phyloP scores from a whole-genome alignment of 1,140 invertebrate species.

The Drosophila orosa region DNA sequence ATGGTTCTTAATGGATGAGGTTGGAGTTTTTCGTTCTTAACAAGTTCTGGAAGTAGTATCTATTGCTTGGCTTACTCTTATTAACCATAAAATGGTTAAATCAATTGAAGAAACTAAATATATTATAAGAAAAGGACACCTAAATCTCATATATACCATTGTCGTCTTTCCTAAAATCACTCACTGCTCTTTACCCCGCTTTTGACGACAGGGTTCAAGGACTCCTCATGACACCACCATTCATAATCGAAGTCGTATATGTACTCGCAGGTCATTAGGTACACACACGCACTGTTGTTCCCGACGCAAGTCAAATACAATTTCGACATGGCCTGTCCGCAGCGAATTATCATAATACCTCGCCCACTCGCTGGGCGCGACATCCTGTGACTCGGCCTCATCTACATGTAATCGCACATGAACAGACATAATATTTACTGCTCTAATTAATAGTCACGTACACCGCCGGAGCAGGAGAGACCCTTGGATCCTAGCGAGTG shows the following conservation, averaged over 20 bases:
- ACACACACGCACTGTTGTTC: constrained; percentile 34
- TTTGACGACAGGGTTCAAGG: constrained; percentile 14
- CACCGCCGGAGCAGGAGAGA: constrained; percentile 11
- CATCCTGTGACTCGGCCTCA: not conserved
- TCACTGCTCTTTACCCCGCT: not conserved
- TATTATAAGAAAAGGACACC: not conserved
- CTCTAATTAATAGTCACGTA: constrained; percentile 64
- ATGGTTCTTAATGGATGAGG: too few species aligned
- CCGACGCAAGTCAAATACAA: constrained; percentile 47
- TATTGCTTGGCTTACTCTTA: too few species aligned
- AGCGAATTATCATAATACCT: constrained; percentile 58
- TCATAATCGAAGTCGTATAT: constrained; percentile 17
- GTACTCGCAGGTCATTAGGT: constrained; percentile 9
- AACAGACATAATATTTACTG: constrained; percentile 66
- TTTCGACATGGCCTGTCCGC: constrained; percentile 51
- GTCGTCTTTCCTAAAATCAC: not conserved
- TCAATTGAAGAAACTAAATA: not conserved
- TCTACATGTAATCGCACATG: constrained; percentile 49
- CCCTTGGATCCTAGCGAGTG: not conserved
- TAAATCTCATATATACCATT: not conserved
- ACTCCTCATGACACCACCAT: constrained; percentile 5
- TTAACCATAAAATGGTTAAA: not conserved
- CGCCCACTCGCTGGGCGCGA: constrained; percentile 2
- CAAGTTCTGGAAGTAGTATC: too few species aligned
- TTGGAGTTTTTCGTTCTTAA: too few species aligned